Percentiles rank a stretch among this genome's conserved stretches.
These are phyloP conservation scores for Eidolon dupreanum DNA, from an alignment of 2,797 vertebrate species.

Conservation along the genomic window DNA sequence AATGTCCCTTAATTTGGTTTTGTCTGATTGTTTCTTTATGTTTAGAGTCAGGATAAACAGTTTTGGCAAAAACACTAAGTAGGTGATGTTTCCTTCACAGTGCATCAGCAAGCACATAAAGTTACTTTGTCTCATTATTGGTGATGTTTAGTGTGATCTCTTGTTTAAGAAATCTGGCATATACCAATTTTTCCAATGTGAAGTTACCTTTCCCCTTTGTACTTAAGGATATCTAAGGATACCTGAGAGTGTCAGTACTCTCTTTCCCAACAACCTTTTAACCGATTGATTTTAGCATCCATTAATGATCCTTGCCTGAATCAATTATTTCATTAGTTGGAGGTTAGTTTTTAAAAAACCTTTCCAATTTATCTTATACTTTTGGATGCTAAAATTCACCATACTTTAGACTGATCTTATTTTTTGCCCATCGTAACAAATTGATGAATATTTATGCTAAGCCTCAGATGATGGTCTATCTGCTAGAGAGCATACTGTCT, in stretches of 20 bases:
- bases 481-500: neutral
- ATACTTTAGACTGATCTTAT: neutral
- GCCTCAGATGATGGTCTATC: neutral
- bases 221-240: neutral
- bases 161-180: conserved; percentile 23
- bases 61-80: conserved; percentile 17
- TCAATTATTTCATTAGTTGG: conserved; percentile 52
- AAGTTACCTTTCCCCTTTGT: conserved; percentile 26
- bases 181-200: neutral
- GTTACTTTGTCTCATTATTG: conserved; percentile 2
- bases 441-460: conserved; percentile 12
- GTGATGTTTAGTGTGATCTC: conserved; percentile 23
- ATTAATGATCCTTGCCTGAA: conserved; percentile 30
- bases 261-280: conserved; percentile 6
- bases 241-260: neutral
- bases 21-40: conserved; percentile 42
- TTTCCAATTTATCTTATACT: conserved; percentile 21
- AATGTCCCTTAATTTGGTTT: conserved; percentile 22
- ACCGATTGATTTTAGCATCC: neutral
- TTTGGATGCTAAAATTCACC: conserved; percentile 44
- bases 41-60: conserved; percentile 59
- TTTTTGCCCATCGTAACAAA: neutral
- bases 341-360: conserved; percentile 17
- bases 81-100: neutral
- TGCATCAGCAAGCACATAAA: neutral